A percentile compares a stretch with the other conserved stretches of the same genome.
Conservation (phyloP, 2,888 invertebrate genomes). For the Carterocephalus palaemon region DNA sequence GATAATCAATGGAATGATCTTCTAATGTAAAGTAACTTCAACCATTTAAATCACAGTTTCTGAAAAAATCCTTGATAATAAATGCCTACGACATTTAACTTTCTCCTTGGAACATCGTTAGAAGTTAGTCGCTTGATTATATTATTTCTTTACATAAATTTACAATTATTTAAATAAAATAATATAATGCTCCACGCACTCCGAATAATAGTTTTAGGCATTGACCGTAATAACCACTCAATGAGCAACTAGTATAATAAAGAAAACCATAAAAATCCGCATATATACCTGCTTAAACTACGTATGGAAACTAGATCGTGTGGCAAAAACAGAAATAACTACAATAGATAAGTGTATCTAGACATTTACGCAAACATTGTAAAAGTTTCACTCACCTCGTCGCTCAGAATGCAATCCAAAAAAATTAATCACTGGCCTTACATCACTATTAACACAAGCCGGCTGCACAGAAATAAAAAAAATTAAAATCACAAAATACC, state of each 20-base stretch:
- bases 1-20: too few species aligned
- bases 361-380: conserved; percentile 1
- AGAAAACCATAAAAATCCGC: conserved; percentile 8
- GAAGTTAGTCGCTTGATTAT: too few species aligned
- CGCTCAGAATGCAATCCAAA: conserved; percentile 16
- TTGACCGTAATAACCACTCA: neutral
- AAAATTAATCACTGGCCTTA: conserved; percentile 17
- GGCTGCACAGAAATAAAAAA: conserved; percentile 14
- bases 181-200: too few species aligned
- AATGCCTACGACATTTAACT: too few species aligned
- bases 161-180: too few species aligned
- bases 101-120: too few species aligned
- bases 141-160: too few species aligned
- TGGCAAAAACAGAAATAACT: conserved; percentile 24
- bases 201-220: neutral
- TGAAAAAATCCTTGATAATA: too few species aligned
- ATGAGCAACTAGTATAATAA: neutral
- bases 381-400: conserved; percentile 15
- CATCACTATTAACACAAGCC: conserved; percentile 15
- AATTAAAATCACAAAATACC: conserved; percentile 28
- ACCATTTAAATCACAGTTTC: too few species aligned
- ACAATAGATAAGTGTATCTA: conserved; percentile 17
- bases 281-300: conserved; percentile 17
- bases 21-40: neutral
- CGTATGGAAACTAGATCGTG: conserved; percentile 19